Evolutionary conservation across 2,797 vertebrate species (phyloP), one percentile per base, ranked within the genome.

Genomic region (Phataginus tricuspis): DNA sequence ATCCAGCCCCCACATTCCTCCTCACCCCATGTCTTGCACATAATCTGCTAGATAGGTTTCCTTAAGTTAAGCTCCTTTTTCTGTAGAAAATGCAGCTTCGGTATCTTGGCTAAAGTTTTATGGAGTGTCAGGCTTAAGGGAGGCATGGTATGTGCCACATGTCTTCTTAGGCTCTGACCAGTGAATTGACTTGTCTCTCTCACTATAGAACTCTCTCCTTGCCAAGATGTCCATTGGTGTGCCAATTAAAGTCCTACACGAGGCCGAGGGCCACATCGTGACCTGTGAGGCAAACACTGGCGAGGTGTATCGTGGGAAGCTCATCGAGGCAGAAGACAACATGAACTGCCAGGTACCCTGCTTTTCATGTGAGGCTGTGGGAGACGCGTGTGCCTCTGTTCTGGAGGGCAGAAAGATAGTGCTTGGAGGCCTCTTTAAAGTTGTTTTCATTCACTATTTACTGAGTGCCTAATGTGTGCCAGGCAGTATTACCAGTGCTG

Each of bases 211-310:
- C 68, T 25, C 10, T 88, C 55, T 90, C 42, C 8, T 87, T 68
- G 86, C 78, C 94, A 98, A 97, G 42, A 99, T 99, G 99, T 99
- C 99, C 0, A 99, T 99, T 21, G 99, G 99, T 0, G 99, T 99
- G 34, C 99, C 99, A 0, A 99, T 99, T 97, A 99, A 99, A 97
- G 99, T 99, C 42, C 99, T 99, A 71, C 99, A 99, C 4, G 99
- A 99, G 96, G 99, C 99, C 0, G 99, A 99, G 97, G 99, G 99
- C 23, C 99, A 99, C 98, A 99, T 99, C 0, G 99, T 99, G 63
- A 99, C 99, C 0, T 99, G 99, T 13, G 99, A 99, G 98, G 99
- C 99, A n/a, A 99, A 99, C 95, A 99, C 99, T 0, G 99, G 99
- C 0, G 99, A 99, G 77, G 99, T 99, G 25, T 99, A 99, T 95